phyloP scores from a whole-genome alignment of 64 coral and sea anemone genomes.

The Actinia equina region DNA sequence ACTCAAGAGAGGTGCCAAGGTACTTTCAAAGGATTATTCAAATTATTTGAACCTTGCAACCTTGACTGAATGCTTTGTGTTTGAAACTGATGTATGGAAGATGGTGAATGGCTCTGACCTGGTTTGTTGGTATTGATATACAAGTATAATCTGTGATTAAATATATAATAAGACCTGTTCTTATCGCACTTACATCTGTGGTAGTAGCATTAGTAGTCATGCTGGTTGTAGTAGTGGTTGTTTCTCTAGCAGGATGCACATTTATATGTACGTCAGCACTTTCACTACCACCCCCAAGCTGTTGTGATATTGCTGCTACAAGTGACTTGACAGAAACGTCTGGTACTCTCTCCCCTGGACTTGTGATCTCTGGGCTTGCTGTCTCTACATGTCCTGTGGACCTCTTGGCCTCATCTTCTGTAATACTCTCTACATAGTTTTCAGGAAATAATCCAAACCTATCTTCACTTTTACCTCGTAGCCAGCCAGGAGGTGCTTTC shows the following conservation, averaged over 20 bases:
- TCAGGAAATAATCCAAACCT: constrained; percentile 84
- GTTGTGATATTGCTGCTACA: constrained; percentile 41
- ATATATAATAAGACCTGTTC: too few species aligned
- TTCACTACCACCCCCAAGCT: constrained; percentile 8
- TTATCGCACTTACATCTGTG: constrained; percentile 17
- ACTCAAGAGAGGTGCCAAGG: too few species aligned
- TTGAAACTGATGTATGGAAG: too few species aligned
- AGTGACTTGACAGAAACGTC: constrained; percentile 56
- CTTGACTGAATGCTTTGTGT: too few species aligned
- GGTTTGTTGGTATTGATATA: too few species aligned
- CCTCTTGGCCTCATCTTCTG: constrained; percentile 45
- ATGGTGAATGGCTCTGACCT: too few species aligned
- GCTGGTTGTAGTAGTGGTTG: not conserved
- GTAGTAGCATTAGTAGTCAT: not conserved
- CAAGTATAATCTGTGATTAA: too few species aligned
- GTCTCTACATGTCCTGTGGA: not conserved
- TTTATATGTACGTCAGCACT: not conserved
- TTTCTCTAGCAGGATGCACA: not conserved
- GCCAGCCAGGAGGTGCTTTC: constrained; percentile 84
- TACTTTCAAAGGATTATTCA: too few species aligned
- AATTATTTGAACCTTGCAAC: too few species aligned
- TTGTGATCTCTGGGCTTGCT: not conserved
- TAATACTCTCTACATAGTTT: constrained; percentile 85
- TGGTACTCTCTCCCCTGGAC: not conserved
- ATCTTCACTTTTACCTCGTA: constrained; percentile 68